A percentile compares a stretch with the other conserved stretches of the same genome.
phyloP scores from a whole-genome alignment of 2,113 vertebrate genomes.

The Hassar affinis region DNA sequence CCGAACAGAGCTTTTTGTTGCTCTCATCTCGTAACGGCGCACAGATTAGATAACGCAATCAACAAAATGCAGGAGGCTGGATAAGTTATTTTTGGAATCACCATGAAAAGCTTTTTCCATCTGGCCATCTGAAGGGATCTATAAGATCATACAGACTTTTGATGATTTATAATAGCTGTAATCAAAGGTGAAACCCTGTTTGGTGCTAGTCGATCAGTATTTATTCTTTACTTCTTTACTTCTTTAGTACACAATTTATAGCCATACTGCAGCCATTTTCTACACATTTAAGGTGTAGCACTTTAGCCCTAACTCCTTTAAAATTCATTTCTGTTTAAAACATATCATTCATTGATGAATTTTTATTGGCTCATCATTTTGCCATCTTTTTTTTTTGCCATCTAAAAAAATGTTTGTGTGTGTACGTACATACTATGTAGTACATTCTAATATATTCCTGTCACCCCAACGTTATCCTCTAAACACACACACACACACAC shows the following conservation, averaged over 20 bases:
- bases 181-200: background rate
- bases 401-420: background rate
- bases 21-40: background rate
- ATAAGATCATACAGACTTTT: background rate
- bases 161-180: background rate
- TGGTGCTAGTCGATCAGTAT: background rate
- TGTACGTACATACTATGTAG: background rate
- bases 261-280: background rate
- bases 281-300: background rate
- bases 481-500: background rate
- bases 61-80: conserved; percentile 10
- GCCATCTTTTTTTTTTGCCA: background rate
- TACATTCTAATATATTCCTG: background rate
- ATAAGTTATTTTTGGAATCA: conserved; percentile 8
- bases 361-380: background rate
- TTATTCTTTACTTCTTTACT: background rate
- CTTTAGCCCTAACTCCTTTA: background rate
- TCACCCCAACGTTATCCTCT: background rate
- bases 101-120: background rate
- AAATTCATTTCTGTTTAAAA: background rate
- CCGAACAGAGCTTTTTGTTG: conserved; percentile 6
- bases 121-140: conserved; percentile 13
- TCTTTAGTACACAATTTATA: background rate
- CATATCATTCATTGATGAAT: background rate
- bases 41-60: conserved; percentile 25